These are phyloP conservation scores for Limnephilus rhombicus DNA, from an alignment of 2,888 invertebrate species.

Conservation along the genomic window DNA sequence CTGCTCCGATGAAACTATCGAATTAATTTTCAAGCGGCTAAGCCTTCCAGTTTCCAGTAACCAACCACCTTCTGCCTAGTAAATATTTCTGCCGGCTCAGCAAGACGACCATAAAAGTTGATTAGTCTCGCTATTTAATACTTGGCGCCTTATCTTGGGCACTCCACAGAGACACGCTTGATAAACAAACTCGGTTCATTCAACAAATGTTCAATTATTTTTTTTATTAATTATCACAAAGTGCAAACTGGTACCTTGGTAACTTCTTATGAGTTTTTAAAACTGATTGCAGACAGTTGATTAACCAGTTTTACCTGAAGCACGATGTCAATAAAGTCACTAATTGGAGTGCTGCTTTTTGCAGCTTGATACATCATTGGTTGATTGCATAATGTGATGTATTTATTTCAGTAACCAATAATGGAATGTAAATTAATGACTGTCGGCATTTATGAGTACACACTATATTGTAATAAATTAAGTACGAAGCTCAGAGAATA, in stretches of 20 bases:
- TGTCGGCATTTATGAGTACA: not conserved
- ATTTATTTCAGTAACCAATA: not conserved
- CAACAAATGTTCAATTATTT: not conserved
- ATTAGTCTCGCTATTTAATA: constrained; percentile 26
- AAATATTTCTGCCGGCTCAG: constrained; percentile 17
- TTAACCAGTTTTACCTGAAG: not conserved
- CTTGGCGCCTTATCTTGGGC: constrained; percentile 29
- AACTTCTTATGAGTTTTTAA: not conserved
- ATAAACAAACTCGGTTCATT: not conserved
- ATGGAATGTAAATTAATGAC: not conserved
- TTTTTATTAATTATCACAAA: not conserved
- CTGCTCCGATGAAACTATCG: not conserved
- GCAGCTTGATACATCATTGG: not conserved
- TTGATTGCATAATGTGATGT: not conserved
- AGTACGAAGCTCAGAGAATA: too few species aligned
- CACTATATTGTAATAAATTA: not conserved
- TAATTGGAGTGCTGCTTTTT: not conserved
- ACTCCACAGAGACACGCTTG: not conserved
- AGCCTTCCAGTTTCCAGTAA: not conserved
- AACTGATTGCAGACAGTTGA: not conserved
- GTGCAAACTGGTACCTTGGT: not conserved
- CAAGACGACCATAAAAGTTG: constrained; percentile 19
- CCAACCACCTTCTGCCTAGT: not conserved
- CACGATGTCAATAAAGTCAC: not conserved
- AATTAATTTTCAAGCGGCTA: not conserved